Conservation (phyloP, 2,888 invertebrate genomes). For the Panopea generosa region DNA sequence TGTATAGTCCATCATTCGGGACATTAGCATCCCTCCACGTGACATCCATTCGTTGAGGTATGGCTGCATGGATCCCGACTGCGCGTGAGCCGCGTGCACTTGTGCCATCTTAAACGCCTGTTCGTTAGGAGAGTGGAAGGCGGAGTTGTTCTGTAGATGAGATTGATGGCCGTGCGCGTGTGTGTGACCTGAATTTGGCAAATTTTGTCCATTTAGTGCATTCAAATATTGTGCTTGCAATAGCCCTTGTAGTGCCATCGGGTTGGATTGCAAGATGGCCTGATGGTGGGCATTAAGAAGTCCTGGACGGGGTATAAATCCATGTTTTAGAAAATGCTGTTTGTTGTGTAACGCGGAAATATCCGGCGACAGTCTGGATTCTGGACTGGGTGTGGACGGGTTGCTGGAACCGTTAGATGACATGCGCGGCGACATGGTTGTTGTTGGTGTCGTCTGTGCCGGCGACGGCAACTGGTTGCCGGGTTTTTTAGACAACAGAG, state of each 20-base stretch:
- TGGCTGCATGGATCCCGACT: conserved; percentile 65
- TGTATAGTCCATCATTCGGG: conserved; percentile 87
- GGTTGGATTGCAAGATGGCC: conserved; percentile 62
- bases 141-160: conserved; percentile 74
- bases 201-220: conserved; percentile 62
- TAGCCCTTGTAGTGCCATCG: conserved; percentile 65
- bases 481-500: conserved; percentile 89
- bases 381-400: conserved; percentile 72
- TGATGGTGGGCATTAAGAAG: conserved; percentile 72
- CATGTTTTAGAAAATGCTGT: conserved; percentile 54
- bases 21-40: conserved; percentile 96
- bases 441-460: conserved; percentile 14
- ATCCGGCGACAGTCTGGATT: conserved; percentile 69
- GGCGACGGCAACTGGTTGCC: conserved; percentile 22
- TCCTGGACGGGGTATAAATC: conserved; percentile 75
- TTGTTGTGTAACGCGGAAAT: conserved; percentile 41
- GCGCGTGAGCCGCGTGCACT: conserved; percentile 70
- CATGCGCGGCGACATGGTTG: conserved; percentile 41
- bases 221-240: conserved; percentile 67
- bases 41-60: conserved; percentile 93
- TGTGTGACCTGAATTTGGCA: conserved; percentile 38
- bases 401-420: conserved; percentile 72
- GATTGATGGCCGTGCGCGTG: conserved; percentile 45
- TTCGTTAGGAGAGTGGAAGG: conserved; percentile 80
- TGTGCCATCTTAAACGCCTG: conserved; percentile 81